A percentile compares a stretch with the other conserved stretches of the same genome.
Evolutionary conservation across 2,888 invertebrate species (phyloP).

Genomic region (Hipparchia sbordonii): DNA sequence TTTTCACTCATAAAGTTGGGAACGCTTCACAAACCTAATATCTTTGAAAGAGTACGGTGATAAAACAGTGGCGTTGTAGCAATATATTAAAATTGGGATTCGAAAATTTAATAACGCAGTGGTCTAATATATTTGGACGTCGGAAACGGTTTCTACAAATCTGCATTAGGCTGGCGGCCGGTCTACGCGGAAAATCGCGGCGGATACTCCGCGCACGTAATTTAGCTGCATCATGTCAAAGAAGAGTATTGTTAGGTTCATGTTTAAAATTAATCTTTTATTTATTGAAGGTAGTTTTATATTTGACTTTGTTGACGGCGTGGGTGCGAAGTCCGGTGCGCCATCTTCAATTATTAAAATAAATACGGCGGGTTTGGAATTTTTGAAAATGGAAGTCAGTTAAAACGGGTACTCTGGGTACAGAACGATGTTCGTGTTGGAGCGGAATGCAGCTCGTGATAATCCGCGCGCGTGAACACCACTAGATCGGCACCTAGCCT

Average conservation of each 20-base stretch:
- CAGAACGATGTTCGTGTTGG: background rate
- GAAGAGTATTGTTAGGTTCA: too few relatives aligned
- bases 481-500: background rate
- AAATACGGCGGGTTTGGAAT: too few relatives aligned
- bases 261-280: too few relatives aligned
- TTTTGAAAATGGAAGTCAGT: too few relatives aligned
- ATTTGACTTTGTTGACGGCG: too few relatives aligned
- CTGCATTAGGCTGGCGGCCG: conserved; percentile 15
- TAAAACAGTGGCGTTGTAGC: conserved; percentile 38
- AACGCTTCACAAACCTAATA: conserved; percentile 39
- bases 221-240: too few relatives aligned
- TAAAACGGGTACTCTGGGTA: too few relatives aligned
- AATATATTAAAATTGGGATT: conserved; percentile 40
- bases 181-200: background rate
- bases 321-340: too few relatives aligned
- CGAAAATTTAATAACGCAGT: conserved; percentile 40
- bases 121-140: conserved; percentile 38
- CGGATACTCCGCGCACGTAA: background rate
- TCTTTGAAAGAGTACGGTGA: conserved; percentile 36
- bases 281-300: too few relatives aligned
- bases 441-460: background rate
- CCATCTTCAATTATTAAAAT: too few relatives aligned
- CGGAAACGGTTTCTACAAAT: conserved; percentile 38
- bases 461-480: background rate
- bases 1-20: conserved; percentile 33